Evolutionary conservation across 1,140 invertebrate genomes (phyloP).

Genomic region (Oscheius sp.): DNA sequence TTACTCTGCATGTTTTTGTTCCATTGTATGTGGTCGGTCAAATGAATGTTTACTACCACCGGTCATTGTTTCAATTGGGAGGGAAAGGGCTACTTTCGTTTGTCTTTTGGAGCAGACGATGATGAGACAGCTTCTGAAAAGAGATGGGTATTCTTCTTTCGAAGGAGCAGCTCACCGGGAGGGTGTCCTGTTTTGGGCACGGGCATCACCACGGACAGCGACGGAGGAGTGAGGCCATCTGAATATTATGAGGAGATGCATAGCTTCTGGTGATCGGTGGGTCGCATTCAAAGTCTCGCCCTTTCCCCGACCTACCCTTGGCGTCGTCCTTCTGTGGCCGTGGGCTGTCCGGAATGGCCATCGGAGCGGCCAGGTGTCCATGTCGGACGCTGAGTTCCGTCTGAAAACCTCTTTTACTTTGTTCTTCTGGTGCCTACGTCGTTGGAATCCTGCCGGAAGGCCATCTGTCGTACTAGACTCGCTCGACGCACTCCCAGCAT

Average conservation of each 20-base stretch:
- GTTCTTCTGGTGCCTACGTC: conserved; percentile 11
- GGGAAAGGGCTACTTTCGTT: no score
- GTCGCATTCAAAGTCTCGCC: neutral
- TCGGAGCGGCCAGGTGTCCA: conserved; percentile 21
- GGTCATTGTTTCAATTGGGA: neutral
- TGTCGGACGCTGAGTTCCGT: conserved; percentile 16
- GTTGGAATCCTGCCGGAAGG: conserved; percentile 28
- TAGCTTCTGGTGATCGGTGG: no score
- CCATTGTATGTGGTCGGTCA: no score
- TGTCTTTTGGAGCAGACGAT: no score
- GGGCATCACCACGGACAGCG: neutral
- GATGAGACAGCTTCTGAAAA: no score
- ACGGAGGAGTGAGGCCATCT: neutral
- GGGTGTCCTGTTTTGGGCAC: neutral
- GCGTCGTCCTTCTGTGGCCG: conserved; percentile 20
- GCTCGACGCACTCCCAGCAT: conserved; percentile 26
- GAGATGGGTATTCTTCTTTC: no score
- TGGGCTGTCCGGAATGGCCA: conserved; percentile 25
- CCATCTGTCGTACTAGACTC: conserved; percentile 21
- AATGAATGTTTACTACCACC: neutral
- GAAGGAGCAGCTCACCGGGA: neutral
- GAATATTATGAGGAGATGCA: no score
- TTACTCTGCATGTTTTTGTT: no score
- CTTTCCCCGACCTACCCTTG: neutral
- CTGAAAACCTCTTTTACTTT: conserved; percentile 3